Evolutionary conservation across 1,140 invertebrate genomes (phyloP).

Genomic region (Drosophila bipectinata): DNA sequence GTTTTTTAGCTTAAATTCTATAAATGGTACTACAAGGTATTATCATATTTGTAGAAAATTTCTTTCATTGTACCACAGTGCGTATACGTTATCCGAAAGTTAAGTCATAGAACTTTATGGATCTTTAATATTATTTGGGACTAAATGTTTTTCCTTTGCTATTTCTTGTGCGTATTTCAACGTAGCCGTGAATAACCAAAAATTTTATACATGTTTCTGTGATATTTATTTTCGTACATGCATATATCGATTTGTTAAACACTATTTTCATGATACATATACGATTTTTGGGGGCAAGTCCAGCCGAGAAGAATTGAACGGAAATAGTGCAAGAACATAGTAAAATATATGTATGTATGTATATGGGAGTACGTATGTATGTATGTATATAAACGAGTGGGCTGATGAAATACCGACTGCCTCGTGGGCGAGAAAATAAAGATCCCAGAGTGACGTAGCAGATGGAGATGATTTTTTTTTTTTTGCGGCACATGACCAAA

Average conservation of each 20-base stretch:
- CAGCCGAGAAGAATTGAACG: slow-evolving; percentile 12
- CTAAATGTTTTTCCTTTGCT: not conserved
- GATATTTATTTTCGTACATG: slow-evolving; percentile 30
- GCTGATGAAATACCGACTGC: slow-evolving; percentile 38
- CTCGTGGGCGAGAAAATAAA: slow-evolving; percentile 31
- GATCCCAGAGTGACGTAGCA: slow-evolving; percentile 34
- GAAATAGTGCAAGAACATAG: slow-evolving; percentile 21
- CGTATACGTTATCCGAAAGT: not conserved
- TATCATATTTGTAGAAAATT: not conserved
- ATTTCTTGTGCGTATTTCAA: slow-evolving; percentile 18
- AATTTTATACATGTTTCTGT: slow-evolving; percentile 8
- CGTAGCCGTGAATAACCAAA: slow-evolving; percentile 21
- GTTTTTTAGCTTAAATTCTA: too few species aligned
- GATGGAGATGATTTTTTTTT: not conserved
- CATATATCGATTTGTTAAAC: slow-evolving; percentile 18
- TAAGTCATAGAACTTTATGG: not conserved
- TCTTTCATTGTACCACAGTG: not conserved
- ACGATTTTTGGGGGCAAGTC: slow-evolving; percentile 52
- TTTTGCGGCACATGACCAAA: slow-evolving; percentile 17
- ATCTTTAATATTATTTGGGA: not conserved
- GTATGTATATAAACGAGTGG: slow-evolving; percentile 8
- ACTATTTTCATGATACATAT: slow-evolving; percentile 28
- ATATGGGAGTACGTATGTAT: not conserved
- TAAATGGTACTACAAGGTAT: not conserved
- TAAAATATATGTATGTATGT: not conserved